Conservation (phyloP, 2,113 vertebrate genomes). For the Hippocampus abdominalis region DNA sequence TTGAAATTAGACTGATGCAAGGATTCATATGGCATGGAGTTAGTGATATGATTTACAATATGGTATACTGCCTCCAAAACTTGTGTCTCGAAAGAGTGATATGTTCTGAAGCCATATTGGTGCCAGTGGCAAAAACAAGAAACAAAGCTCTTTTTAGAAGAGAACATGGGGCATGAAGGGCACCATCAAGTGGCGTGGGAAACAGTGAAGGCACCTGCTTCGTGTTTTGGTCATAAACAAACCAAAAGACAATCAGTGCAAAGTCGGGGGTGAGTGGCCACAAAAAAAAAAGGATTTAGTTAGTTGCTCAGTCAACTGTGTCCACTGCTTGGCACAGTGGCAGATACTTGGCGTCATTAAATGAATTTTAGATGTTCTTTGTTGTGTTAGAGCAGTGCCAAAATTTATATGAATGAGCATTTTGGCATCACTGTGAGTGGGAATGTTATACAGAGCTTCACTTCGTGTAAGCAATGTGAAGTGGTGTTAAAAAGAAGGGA, state of each 20-base stretch:
- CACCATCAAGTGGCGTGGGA: constrained; percentile 42
- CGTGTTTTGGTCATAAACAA: constrained; percentile 53
- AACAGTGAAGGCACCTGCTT: constrained; percentile 41
- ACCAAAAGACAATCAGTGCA: constrained; percentile 24
- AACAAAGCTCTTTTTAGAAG: constrained; percentile 14
- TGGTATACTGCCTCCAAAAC: background rate
- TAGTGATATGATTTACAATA: background rate
- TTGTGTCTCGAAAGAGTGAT: background rate
- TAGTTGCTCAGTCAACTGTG: constrained; percentile 7
- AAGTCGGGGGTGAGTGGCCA: constrained; percentile 24
- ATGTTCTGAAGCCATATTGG: constrained; percentile 12
- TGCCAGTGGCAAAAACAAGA: constrained; percentile 18
- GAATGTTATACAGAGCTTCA: constrained; percentile 18
- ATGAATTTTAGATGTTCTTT: constrained; percentile 1
- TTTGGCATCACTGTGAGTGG: constrained; percentile 20
- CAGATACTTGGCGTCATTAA: background rate
- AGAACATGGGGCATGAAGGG: constrained; percentile 15
- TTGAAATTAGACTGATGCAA: background rate
- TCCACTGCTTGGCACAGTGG: constrained; percentile 1
- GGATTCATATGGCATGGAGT: background rate
- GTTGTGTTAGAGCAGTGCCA: background rate
- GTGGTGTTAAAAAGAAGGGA: background rate
- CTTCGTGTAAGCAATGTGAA: constrained; percentile 24
- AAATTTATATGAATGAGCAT: background rate
- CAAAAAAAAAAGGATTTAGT: constrained; percentile 10